A percentile compares a stretch with the other conserved stretches of the same genome.
These are phyloP conservation scores for Lasioglossum lativentre DNA, from an alignment of 2,888 invertebrate species.

Conservation along the genomic window DNA sequence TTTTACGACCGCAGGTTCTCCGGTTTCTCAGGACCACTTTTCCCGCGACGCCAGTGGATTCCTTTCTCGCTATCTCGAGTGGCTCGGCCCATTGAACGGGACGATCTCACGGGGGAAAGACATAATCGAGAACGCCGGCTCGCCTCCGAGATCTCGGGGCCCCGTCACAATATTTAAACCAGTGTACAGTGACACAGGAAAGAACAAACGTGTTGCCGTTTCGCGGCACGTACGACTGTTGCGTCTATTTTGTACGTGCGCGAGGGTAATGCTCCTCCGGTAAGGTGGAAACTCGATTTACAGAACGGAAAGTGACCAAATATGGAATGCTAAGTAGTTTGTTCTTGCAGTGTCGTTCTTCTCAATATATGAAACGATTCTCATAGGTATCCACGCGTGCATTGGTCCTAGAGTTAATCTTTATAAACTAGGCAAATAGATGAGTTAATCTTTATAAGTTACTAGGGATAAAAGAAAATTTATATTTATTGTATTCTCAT, in stretches of 20 bases:
- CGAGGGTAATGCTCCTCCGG: conserved; percentile 72
- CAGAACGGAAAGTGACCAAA: background rate
- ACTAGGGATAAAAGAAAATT: background rate
- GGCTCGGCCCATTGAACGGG: conserved; percentile 41
- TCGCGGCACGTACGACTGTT: conserved; percentile 80
- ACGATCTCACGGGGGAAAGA: conserved; percentile 38
- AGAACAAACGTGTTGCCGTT: conserved; percentile 76
- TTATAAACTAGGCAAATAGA: background rate
- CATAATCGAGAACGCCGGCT: background rate
- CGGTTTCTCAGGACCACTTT: conserved; percentile 39
- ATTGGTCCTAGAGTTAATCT: too few species aligned
- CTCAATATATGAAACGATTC: background rate
- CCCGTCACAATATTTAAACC: conserved; percentile 60
- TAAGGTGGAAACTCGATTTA: conserved; percentile 55
- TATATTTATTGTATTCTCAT: too few species aligned
- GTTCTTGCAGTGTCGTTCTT: background rate
- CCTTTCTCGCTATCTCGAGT: conserved; percentile 56
- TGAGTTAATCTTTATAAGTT: background rate
- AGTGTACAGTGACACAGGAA: conserved; percentile 72
- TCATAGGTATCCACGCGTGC: too few species aligned
- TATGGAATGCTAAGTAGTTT: background rate
- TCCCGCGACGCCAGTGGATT: conserved; percentile 2
- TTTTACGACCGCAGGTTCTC: conserved; percentile 6
- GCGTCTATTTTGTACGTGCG: conserved; percentile 78
- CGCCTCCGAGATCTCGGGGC: background rate